These are phyloP conservation scores for Acanthosepion lycidas DNA, from an alignment of 2,888 invertebrate genomes.

Conservation along the genomic window DNA sequence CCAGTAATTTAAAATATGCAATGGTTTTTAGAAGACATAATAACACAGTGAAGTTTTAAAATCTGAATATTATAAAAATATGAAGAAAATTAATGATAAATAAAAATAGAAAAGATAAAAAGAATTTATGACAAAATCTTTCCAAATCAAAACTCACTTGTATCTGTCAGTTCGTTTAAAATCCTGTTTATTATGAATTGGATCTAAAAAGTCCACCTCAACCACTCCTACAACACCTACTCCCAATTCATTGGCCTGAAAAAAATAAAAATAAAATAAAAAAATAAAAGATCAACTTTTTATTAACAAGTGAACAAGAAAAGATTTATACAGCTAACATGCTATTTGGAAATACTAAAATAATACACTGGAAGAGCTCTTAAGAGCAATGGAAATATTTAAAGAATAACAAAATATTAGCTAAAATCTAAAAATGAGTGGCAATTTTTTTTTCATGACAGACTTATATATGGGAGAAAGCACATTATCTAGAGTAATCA, in stretches of 20 bases:
- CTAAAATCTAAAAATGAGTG: no score
- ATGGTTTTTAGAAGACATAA: no score
- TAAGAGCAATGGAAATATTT: no score
- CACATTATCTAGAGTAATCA: no score
- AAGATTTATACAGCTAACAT: neutral
- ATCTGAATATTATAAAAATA: neutral
- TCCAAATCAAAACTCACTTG: slow-evolving; percentile 61
- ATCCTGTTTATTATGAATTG: slow-evolving; percentile 73
- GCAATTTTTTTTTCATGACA: no score
- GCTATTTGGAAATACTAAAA: neutral
- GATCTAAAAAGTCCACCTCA: slow-evolving; percentile 69
- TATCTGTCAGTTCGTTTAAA: slow-evolving; percentile 70
- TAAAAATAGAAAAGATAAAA: neutral
- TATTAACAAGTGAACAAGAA: neutral
- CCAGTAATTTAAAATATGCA: no score
- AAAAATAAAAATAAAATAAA: neutral
- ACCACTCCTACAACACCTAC: slow-evolving; percentile 72
- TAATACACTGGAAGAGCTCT: no score
- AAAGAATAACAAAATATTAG: no score
- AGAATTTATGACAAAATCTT: neutral
- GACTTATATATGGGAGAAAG: no score
- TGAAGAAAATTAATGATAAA: neutral
- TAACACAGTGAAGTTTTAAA: no score
- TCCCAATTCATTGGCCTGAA: slow-evolving; percentile 66
- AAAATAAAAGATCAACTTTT: neutral